Evolutionary conservation across 2,113 vertebrate genomes (phyloP).

Genomic region (Ptilorrhoa leucosticta): DNA sequence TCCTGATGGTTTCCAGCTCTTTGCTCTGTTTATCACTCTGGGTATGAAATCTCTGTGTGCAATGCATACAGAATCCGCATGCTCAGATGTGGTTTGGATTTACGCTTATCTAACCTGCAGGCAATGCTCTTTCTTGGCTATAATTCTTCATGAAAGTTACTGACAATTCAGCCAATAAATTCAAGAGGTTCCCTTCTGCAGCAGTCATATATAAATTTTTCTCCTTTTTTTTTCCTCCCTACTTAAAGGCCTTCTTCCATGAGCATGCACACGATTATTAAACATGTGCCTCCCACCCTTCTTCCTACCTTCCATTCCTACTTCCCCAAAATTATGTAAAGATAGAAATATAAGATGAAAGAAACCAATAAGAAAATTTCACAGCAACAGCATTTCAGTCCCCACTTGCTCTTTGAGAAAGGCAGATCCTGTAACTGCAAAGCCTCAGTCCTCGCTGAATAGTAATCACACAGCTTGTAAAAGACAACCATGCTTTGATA

Average conservation of each 20-base stretch:
- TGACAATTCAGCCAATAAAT: background rate
- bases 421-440: background rate
- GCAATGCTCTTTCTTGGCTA: background rate
- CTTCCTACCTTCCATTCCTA: background rate
- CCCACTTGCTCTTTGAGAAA: background rate
- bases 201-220: background rate
- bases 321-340: background rate
- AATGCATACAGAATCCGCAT: background rate
- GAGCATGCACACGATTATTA: background rate
- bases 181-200: background rate
- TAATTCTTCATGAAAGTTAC: background rate
- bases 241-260: background rate
- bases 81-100: background rate
- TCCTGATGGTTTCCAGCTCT: background rate
- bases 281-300: background rate
- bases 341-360: background rate
- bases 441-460: background rate
- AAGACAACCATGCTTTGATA: background rate
- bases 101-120: background rate
- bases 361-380: background rate
- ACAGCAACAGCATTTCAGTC: background rate
- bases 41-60: background rate
- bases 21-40: background rate
- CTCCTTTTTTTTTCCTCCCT: background rate
- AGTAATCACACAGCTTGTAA: background rate